A percentile compares a stretch with the other conserved stretches of the same genome.
phyloP scores from a whole-genome alignment of 2,113 vertebrate species.

The Paratilapia polleni region DNA sequence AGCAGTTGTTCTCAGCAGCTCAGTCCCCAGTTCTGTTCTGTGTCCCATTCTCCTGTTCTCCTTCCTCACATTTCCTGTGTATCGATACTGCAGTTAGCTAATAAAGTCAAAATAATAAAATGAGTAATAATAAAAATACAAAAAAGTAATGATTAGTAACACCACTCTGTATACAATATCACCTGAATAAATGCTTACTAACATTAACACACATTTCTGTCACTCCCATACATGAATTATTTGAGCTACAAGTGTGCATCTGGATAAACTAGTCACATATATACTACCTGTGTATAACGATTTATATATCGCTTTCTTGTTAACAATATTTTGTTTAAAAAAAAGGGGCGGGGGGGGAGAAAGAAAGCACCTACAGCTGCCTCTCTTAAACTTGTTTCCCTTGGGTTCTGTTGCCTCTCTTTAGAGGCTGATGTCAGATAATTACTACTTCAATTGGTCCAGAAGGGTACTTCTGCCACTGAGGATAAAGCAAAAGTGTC shows the following conservation, averaged over 20 bases:
- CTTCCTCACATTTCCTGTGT: not conserved
- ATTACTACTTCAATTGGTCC: conserved; percentile 12
- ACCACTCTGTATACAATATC: not conserved
- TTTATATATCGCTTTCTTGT: not conserved
- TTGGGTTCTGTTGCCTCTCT: not conserved
- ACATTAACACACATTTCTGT: fast-evolving
- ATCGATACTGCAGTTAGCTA: fast-evolving
- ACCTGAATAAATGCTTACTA: not conserved
- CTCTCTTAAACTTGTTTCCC: not conserved
- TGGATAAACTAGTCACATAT: not conserved
- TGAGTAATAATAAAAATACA: not conserved
- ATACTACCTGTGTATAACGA: not conserved
- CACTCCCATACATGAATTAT: not conserved
- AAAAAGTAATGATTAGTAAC: not conserved
- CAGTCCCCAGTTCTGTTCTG: not conserved
- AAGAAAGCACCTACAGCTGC: not conserved
- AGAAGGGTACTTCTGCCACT: not conserved
- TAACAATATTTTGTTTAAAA: too few relatives aligned
- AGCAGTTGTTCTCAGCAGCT: too few relatives aligned
- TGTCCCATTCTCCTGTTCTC: not conserved
- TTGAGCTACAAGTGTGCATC: not conserved
- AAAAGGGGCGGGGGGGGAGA: too few relatives aligned
- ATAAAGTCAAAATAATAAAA: fast-evolving
- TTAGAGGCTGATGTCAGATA: conserved; percentile 9
- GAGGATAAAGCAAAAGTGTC: not conserved